Conservation (phyloP, 2,797 vertebrate genomes). For the Orestias chungarensis region DNA sequence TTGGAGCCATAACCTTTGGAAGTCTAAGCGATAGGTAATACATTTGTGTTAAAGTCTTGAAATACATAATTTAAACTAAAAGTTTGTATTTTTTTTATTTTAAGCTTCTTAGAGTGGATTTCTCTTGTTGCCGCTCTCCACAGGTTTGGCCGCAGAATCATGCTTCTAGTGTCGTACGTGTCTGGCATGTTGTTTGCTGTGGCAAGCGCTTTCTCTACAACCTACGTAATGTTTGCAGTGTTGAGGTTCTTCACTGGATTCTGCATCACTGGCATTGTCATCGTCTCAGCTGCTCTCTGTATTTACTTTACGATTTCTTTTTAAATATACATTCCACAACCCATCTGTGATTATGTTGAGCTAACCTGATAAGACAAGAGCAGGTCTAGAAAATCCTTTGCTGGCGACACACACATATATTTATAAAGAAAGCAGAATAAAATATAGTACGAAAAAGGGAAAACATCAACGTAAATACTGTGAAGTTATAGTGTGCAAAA, state of each 20-base stretch:
- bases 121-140: neutral
- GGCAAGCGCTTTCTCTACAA: conserved; percentile 74
- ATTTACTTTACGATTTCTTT: conserved; percentile 21
- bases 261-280: conserved; percentile 76
- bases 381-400: neutral
- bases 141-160: conserved; percentile 77
- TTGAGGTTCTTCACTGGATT: conserved; percentile 80
- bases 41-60: too few relatives aligned
- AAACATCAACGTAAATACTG: too few relatives aligned
- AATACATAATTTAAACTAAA: neutral
- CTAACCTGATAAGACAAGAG: neutral
- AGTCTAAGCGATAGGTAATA: conserved; percentile 77
- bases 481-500: too few relatives aligned
- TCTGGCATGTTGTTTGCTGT: conserved; percentile 64
- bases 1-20: conserved; percentile 77
- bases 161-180: conserved; percentile 75
- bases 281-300: conserved; percentile 75
- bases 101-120: neutral
- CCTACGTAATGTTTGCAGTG: conserved; percentile 74
- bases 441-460: too few relatives aligned
- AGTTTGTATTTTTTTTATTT: neutral
- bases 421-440: too few relatives aligned
- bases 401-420: too few relatives aligned
- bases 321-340: neutral
- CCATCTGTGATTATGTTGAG: neutral